These are phyloP conservation scores for Pseudorectes ferrugineus DNA, from an alignment of 2,113 vertebrate genomes.

Conservation along the genomic window DNA sequence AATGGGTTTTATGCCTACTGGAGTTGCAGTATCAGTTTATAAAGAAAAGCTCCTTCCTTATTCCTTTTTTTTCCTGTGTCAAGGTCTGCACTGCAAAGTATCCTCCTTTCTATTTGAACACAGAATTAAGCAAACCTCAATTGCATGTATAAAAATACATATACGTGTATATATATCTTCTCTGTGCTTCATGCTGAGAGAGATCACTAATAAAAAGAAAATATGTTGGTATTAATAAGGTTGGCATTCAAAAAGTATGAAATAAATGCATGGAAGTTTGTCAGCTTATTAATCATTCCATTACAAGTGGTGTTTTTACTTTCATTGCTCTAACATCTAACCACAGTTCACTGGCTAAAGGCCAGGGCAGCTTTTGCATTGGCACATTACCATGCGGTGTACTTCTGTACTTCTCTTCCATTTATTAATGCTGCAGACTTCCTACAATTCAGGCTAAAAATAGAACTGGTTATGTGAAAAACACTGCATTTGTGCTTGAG, in stretches of 20 bases:
- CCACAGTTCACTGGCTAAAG: conserved; percentile 77
- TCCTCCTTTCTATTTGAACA: neutral
- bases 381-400: conserved; percentile 64
- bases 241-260: conserved; percentile 27
- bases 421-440: conserved; percentile 83
- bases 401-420: conserved; percentile 72
- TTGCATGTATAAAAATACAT: neutral
- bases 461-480: conserved; percentile 84
- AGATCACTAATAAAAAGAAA: conserved; percentile 57
- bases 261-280: conserved; percentile 61
- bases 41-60: neutral
- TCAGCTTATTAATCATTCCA: conserved; percentile 71
- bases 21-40: neutral
- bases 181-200: neutral
- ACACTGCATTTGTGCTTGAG: conserved; percentile 79
- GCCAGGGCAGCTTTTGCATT: conserved; percentile 71
- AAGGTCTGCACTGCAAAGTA: neutral
- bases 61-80: neutral
- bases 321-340: conserved; percentile 69
- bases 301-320: conserved; percentile 59
- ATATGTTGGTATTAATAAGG: conserved; percentile 42
- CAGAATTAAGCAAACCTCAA: neutral
- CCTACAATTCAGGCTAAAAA: conserved; percentile 90
- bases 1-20: neutral
- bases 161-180: neutral